Evolutionary conservation across 2,113 vertebrate species (phyloP), one percentile per base, ranked within the genome.

Genomic region (Sebastes schlegelii): DNA sequence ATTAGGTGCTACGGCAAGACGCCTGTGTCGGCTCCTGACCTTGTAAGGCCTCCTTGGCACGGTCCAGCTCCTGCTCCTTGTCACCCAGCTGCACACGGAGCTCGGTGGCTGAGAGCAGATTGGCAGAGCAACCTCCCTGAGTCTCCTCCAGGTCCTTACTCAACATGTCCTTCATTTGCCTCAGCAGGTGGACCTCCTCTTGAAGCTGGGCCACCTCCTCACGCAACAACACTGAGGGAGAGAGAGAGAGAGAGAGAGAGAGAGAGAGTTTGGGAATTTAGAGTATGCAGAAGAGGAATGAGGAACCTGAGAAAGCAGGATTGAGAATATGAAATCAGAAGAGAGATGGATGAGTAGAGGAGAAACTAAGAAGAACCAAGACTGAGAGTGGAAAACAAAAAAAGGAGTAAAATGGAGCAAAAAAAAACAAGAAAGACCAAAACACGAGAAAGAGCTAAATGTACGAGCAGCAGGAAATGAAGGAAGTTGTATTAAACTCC

Each of bases 151-250:
- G 95, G 89, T 99, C 98, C 88, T 98, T 98, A 0, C 95, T 95
- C 90, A 99, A 89, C 97, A 98, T 96, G 88, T 99, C 98, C 96
- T 99, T 99, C 97, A 99, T 98, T 94, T 99, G 98, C 79, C 97
- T 95, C 85, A 99, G 96, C 92, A 99, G 96, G 92, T 98, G 97
- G 45, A 99, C 97, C 94, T 99, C 98, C 87, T 99, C 98, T 91
- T 99, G 98, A 55, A 99, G 97, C 94, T 97, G 97, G 51, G 94
- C 95, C 88, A 99, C 97, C 91, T 99, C 98, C 88, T 99, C 98
- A 86, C 96, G 96, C 89, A 99, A 92, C 91, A 99, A 93, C 92
- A 95, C 98, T 99, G 43, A 26, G 10, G 63, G n/a, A 58, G 13
- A 74, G 8, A 74, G 51, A 84, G 10, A 63, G 9, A 74, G 8